Percentiles rank a stretch among this genome's conserved stretches.
These are phyloP conservation scores for Yponomeuta cagnagella DNA, from an alignment of 2,888 invertebrate species.

Conservation along the genomic window DNA sequence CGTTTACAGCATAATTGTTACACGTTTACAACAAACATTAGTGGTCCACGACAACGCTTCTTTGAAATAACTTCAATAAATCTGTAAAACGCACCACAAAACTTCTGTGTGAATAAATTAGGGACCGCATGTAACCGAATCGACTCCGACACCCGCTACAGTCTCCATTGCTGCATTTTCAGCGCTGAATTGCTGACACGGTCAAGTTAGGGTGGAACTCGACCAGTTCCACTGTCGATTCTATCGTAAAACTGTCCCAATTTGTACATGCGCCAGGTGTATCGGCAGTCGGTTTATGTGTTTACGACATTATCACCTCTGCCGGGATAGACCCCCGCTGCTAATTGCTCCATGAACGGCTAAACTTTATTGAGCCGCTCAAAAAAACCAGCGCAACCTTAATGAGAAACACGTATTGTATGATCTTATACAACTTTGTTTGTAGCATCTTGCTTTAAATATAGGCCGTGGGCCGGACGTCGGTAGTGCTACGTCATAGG, in stretches of 20 bases:
- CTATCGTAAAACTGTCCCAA: conserved; percentile 5
- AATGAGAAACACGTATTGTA: conserved; percentile 42
- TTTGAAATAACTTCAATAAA: conserved; percentile 62
- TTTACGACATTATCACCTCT: conserved; percentile 66
- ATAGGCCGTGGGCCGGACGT: background rate
- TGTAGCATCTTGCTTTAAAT: background rate
- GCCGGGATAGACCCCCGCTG: conserved; percentile 53
- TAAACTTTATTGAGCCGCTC: conserved; percentile 17
- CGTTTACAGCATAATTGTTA: conserved; percentile 53
- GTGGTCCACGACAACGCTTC: conserved; percentile 57
- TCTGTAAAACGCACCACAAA: conserved; percentile 69
- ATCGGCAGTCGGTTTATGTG: conserved; percentile 52
- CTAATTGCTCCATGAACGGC: conserved; percentile 60
- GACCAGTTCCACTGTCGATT: conserved; percentile 5
- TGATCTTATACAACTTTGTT: conserved; percentile 17
- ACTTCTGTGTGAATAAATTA: conserved; percentile 53
- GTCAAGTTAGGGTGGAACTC: conserved; percentile 19
- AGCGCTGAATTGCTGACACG: background rate
- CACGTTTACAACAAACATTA: conserved; percentile 52
- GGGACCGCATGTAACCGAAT: conserved; percentile 1
- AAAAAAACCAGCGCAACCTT: conserved; percentile 26
- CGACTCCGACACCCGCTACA: background rate
- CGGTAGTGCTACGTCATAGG: too few relatives aligned
- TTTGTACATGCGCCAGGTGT: conserved; percentile 45
- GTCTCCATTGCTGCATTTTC: conserved; percentile 29